A percentile compares a stretch with the other conserved stretches of the same genome.
Evolutionary conservation across 1,140 invertebrate genomes (phyloP).

Genomic region (Dreissena rostriformis): DNA sequence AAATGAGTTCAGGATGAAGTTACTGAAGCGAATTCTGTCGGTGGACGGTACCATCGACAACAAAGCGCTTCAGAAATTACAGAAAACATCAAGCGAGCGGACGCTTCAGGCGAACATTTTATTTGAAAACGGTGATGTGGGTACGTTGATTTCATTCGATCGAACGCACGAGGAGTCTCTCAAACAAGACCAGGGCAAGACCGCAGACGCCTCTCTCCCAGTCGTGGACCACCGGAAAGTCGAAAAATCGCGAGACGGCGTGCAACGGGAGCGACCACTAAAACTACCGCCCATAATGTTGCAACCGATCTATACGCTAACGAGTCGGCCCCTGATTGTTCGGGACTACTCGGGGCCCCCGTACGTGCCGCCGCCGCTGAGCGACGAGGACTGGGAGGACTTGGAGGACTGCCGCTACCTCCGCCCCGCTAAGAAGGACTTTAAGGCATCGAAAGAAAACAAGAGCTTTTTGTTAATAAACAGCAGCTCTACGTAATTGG

Average conservation of each 20-base stretch:
- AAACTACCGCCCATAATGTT: constrained; percentile 49
- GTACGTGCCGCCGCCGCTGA: not conserved
- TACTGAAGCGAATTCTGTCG: constrained; percentile 46
- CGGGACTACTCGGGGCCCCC: constrained; percentile 32
- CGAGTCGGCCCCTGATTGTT: constrained; percentile 26
- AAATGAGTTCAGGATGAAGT: constrained; percentile 54
- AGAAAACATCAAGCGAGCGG: constrained; percentile 47
- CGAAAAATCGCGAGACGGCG: not conserved
- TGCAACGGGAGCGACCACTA: constrained; percentile 28
- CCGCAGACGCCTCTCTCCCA: not conserved
- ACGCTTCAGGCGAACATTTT: constrained; percentile 48
- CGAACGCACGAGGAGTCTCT: constrained; percentile 7
- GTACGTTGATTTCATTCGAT: constrained; percentile 48
- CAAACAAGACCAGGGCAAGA: constrained; percentile 12
- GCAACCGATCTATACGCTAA: constrained; percentile 41
- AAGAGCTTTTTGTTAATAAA: constrained; percentile 32
- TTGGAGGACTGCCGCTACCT: constrained; percentile 48
- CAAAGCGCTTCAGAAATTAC: constrained; percentile 38
- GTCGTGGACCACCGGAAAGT: not conserved
- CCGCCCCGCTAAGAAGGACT: constrained; percentile 41
- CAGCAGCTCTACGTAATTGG: not conserved
- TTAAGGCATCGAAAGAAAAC: constrained; percentile 31
- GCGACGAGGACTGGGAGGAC: constrained; percentile 45
- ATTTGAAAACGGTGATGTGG: constrained; percentile 51
- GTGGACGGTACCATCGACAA: constrained; percentile 53